Percentiles rank a stretch among this genome's conserved stretches.
These are phyloP conservation scores for Ormyrus pomaceus DNA, from an alignment of 2,888 invertebrate species.

Conservation along the genomic window DNA sequence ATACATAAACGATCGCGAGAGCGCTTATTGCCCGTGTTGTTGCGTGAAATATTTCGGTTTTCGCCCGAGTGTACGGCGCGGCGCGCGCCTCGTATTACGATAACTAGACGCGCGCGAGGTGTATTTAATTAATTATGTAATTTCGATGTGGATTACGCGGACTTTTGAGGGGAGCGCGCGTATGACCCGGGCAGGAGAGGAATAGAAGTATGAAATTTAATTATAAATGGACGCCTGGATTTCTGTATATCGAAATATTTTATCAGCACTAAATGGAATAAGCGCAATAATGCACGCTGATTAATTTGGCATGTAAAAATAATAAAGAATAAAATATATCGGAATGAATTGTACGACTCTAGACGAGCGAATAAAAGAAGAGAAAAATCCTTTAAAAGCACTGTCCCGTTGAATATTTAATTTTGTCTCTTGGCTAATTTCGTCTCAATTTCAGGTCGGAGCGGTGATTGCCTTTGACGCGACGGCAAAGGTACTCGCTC, in stretches of 20 bases:
- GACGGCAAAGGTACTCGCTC: neutral
- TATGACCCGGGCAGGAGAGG: neutral
- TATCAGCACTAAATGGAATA: neutral
- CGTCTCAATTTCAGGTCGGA: neutral
- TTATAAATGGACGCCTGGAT: neutral
- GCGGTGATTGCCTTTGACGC: slow-evolving; percentile 5
- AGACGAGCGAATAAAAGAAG: neutral
- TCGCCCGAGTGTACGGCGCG: neutral
- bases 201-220: slow-evolving; percentile 8
- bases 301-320: too few species aligned
- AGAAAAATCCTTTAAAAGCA: neutral
- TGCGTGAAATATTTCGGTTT: slow-evolving; percentile 17
- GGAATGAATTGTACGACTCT: neutral
- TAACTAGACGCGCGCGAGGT: neutral
- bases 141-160: too few species aligned
- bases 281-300: neutral
- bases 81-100: too few species aligned
- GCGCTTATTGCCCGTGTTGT: neutral
- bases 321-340: too few species aligned
- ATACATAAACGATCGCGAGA: too few species aligned
- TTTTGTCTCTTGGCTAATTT: slow-evolving; percentile 6
- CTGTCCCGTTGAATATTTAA: neutral
- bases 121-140: neutral
- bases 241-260: neutral
- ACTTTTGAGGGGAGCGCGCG: neutral